Base-by-base conservation (phyloP, 2,113 vertebrate species). In the Gnathonemus echidnorhynchus region DNA sequence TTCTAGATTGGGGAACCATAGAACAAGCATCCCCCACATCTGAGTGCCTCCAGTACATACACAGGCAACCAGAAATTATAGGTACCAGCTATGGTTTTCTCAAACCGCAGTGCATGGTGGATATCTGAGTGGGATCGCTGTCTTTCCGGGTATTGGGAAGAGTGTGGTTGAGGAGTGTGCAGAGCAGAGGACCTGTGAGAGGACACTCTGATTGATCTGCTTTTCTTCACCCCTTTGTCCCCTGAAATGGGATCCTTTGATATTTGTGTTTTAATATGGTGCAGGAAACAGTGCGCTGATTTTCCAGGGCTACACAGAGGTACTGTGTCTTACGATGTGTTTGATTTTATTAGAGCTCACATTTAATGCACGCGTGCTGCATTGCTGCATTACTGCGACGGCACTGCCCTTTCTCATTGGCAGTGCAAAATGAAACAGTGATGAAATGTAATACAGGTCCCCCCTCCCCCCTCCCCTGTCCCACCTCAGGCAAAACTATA, bases 291-390 rank as follows among this genome's bases (percentile, higher is more conserved):
- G 98, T 97, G 95, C 92, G 94, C 93, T 96, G 96, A 96, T 98
- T 58, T 93, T 96, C 96, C 95, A 95, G 94, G 96, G 96, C 92
- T 93, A 96, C 97, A 96, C 96, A 97, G 96, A 97, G 96, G 96
- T 97, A 96, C 96, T 96, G 95, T 96, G 96, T 97, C 96, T 98
- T 97, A 96, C 97, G 97, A 97, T 97, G 96, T 97, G 97, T 97
- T 98, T 98, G 97, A 98, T 98, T 98, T 97, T 98, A 98, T 99
- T 98, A 98, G 97, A 98, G 97, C 97, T 97, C 97, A 97, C 97
- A 98, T 98, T 98, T 98, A 98, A 97, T 97, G 97, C 97, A 97
- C 98, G 97, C 97, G 98, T 97, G 97, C 97, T 96, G 97, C 97
- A 97, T 97, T 97, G 97, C 97, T 96, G 97, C 97, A 97, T 97